Conservation (phyloP, 2,797 vertebrate genomes). For the Acanthurus tractus region DNA sequence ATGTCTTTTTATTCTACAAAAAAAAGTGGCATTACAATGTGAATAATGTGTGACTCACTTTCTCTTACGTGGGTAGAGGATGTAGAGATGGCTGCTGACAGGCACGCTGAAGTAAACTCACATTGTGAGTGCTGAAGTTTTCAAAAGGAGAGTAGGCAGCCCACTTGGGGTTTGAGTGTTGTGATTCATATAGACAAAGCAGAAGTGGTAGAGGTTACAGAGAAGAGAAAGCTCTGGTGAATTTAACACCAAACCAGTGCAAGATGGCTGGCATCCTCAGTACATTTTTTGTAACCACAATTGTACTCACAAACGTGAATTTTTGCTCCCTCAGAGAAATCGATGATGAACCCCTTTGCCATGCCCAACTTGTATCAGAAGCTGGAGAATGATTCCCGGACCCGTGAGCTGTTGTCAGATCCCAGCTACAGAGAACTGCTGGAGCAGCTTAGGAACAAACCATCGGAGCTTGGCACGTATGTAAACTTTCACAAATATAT, state of each 20-base stretch:
- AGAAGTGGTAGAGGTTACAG: slow-evolving; percentile 7
- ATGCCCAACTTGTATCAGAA: slow-evolving; percentile 92
- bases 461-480: slow-evolving; percentile 91
- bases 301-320: slow-evolving; percentile 1
- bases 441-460: slow-evolving; percentile 91
- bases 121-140: slow-evolving; percentile 21
- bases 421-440: slow-evolving; percentile 92
- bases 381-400: slow-evolving; percentile 91
- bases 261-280: neutral
- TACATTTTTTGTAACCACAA: slow-evolving; percentile 2
- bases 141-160: slow-evolving; percentile 29
- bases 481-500: slow-evolving; percentile 63
- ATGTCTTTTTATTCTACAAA: slow-evolving; percentile 8
- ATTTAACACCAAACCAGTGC: neutral
- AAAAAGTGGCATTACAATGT: slow-evolving; percentile 10
- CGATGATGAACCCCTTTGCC: slow-evolving; percentile 95
- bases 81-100: slow-evolving; percentile 29
- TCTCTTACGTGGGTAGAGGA: slow-evolving; percentile 16
- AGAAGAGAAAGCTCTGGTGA: slow-evolving; percentile 10
- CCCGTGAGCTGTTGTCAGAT: slow-evolving; percentile 88
- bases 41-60: slow-evolving; percentile 29
- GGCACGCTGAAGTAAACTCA: slow-evolving; percentile 28
- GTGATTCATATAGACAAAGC: slow-evolving; percentile 33
- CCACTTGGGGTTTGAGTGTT: slow-evolving; percentile 29
- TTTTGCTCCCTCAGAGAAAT: slow-evolving; percentile 84